Percentiles rank a stretch among this genome's conserved stretches.
Conservation (phyloP, 1,140 invertebrate species). For the Drosophila ambigua region DNA sequence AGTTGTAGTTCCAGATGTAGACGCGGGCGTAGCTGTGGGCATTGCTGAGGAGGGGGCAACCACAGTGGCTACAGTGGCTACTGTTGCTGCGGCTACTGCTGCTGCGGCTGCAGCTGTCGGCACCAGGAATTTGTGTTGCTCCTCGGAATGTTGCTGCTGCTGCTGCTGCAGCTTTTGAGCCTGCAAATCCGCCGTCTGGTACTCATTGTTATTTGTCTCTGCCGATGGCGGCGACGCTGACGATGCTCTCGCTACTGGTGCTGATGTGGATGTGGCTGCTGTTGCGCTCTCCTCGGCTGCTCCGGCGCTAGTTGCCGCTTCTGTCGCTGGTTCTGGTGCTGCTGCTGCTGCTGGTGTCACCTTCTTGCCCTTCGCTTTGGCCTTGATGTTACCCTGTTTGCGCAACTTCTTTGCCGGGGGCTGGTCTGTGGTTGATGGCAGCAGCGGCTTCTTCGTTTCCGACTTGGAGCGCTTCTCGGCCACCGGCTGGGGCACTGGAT, state of each 20-base stretch:
- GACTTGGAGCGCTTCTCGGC: constrained; percentile 78
- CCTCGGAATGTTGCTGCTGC: constrained; percentile 70
- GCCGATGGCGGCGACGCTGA: background rate
- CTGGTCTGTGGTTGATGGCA: constrained; percentile 6
- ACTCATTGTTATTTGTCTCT: constrained; percentile 77
- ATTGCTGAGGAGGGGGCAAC: too few species aligned
- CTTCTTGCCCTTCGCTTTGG: constrained; percentile 36
- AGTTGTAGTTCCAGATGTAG: constrained; percentile 10
- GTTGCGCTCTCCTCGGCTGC: background rate
- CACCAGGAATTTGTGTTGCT: constrained; percentile 65
- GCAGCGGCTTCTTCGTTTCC: constrained; percentile 76
- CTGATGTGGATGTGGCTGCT: background rate
- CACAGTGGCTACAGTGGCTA: background rate
- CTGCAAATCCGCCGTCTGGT: constrained; percentile 68
- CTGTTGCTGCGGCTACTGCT: constrained; percentile 11
- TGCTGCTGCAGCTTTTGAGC: constrained; percentile 49
- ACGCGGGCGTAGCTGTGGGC: background rate
- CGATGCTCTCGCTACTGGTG: background rate
- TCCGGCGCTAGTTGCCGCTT: background rate
- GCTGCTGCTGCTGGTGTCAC: background rate
- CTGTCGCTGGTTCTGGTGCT: too few species aligned
- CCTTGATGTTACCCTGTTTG: constrained; percentile 18
- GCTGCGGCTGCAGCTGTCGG: constrained; percentile 15
- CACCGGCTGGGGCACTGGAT: background rate
- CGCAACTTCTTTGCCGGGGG: constrained; percentile 38